These are phyloP conservation scores for Stylophora pistillata DNA, from an alignment of 64 coral and sea anemone genomes.

Conservation along the genomic window DNA sequence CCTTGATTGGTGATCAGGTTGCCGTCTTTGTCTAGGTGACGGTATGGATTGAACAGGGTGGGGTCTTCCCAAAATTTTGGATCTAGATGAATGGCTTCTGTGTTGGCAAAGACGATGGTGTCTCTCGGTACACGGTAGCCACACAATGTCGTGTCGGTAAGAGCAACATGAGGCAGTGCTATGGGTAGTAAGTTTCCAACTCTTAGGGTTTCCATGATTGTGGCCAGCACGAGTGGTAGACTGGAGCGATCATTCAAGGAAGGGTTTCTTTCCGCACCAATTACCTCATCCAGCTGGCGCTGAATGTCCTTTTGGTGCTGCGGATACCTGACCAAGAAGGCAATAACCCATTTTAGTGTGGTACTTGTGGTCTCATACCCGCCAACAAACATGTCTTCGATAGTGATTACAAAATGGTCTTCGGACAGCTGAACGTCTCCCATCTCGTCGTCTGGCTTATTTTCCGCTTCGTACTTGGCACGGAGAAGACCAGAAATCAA, in stretches of 20 bases:
- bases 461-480: neutral
- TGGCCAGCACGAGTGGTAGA: constrained; percentile 20
- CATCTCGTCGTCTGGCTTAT: neutral
- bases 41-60: constrained; percentile 23
- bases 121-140: constrained; percentile 33
- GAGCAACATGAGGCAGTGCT: neutral
- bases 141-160: constrained; percentile 3
- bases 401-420: constrained; percentile 9
- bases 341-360: constrained; percentile 16
- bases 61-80: constrained; percentile 33
- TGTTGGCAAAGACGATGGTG: constrained; percentile 8
- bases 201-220: constrained; percentile 23
- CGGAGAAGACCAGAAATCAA: constrained; percentile 26
- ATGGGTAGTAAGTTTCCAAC: neutral
- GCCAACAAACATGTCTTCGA: constrained; percentile 36
- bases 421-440: neutral
- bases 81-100: constrained; percentile 17
- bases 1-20: constrained; percentile 15
- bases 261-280: neutral
- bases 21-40: constrained; percentile 21
- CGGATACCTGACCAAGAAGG: neutral
- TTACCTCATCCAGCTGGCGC: constrained; percentile 11
- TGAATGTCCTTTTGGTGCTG: constrained; percentile 23
- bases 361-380: constrained; percentile 49
- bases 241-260: constrained; percentile 7